A percentile compares a stretch with the other conserved stretches of the same genome.
phyloP scores from a whole-genome alignment of 2,113 vertebrate species.

The Nothocercus nigrocapillus region DNA sequence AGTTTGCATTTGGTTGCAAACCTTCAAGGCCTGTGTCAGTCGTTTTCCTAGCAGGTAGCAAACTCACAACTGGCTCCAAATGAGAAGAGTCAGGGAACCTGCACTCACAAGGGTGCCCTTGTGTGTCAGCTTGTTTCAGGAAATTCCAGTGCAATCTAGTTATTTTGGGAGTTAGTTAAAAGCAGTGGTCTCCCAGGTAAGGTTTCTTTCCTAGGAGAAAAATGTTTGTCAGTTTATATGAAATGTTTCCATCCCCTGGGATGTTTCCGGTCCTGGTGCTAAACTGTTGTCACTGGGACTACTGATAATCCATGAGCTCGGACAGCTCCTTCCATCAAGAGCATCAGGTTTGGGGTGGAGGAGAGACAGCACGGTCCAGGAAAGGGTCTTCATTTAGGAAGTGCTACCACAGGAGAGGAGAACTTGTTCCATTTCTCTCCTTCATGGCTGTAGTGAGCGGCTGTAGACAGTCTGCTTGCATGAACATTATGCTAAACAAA shows the following conservation, averaged over 20 bases:
- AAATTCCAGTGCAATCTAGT: not conserved
- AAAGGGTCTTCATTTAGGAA: not conserved
- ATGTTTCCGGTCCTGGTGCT: not conserved
- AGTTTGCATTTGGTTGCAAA: not conserved
- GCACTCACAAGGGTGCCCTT: not conserved
- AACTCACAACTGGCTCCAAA: not conserved
- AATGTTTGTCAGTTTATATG: not conserved
- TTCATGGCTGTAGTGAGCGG: not conserved
- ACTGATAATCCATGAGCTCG: not conserved
- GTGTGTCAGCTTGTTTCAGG: not conserved
- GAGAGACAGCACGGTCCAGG: fast-evolving
- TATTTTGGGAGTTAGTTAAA: not conserved
- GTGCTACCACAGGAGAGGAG: not conserved
- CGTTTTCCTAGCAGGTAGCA: not conserved
- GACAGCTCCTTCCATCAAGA: not conserved
- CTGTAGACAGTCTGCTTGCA: not conserved
- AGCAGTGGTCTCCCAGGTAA: not conserved
- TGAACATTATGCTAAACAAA: not conserved
- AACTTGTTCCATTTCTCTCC: not conserved
- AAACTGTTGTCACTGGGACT: not conserved
- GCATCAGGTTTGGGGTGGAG: not conserved
- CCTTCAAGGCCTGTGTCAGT: no score
- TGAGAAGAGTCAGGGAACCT: not conserved
- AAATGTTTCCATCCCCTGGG: not conserved
- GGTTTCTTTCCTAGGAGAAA: not conserved